Evolutionary conservation across 2,797 vertebrate genomes (phyloP).

Genomic region (Phaenicophaeus curvirostris): DNA sequence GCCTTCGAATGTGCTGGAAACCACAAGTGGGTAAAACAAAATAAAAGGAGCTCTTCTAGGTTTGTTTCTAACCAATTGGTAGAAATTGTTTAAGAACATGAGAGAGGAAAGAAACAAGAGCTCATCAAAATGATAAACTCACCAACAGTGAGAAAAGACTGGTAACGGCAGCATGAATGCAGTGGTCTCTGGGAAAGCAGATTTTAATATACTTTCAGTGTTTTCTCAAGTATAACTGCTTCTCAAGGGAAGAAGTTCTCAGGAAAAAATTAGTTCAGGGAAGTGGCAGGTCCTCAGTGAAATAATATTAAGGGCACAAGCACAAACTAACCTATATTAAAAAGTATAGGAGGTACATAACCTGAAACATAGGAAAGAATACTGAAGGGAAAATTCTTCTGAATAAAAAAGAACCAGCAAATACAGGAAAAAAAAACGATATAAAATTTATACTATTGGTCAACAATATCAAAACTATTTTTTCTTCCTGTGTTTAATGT

Average conservation of each 20-base stretch:
- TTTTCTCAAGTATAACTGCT: not conserved
- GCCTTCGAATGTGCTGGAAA: not conserved
- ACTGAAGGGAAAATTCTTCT: not conserved
- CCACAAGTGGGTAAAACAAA: not conserved
- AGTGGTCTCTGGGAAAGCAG: not conserved
- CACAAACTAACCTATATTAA: not conserved
- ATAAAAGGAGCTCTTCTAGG: not conserved
- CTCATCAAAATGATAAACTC: not conserved
- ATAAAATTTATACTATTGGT: not conserved
- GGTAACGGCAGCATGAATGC: not conserved
- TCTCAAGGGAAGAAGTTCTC: not conserved
- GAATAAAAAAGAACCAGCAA: not conserved
- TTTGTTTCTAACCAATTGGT: not conserved
- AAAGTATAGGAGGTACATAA: not conserved
- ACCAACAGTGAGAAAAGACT: not conserved
- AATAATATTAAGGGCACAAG: not conserved
- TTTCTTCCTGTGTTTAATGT: not conserved
- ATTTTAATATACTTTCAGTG: not conserved
- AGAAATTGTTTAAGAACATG: not conserved
- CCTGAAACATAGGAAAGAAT: not conserved
- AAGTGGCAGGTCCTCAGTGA: not conserved
- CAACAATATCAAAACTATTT: not conserved
- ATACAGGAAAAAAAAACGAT: rapidly evolving
- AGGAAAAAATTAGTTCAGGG: not conserved
- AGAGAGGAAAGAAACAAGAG: not conserved